These are phyloP conservation scores for Hephaestus fuliginosus DNA, from an alignment of 2,797 vertebrate species.

Conservation along the genomic window DNA sequence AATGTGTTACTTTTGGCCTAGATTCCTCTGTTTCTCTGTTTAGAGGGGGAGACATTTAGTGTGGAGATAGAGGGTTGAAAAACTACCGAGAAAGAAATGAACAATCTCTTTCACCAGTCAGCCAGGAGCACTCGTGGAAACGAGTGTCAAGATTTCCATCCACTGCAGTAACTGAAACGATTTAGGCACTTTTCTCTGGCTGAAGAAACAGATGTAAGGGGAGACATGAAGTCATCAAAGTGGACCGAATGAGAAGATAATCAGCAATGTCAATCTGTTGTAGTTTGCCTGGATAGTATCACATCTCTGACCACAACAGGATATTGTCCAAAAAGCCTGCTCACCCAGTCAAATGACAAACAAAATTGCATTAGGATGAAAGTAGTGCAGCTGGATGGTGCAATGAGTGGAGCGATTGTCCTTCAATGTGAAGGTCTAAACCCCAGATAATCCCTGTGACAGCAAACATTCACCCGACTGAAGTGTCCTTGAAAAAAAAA, in stretches of 20 bases:
- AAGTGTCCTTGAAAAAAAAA: slow-evolving; percentile 61
- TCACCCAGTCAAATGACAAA: slow-evolving; percentile 38
- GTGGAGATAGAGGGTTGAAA: slow-evolving; percentile 15
- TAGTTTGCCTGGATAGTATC: slow-evolving; percentile 14
- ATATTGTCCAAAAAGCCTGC: slow-evolving; percentile 6
- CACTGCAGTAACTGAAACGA: background rate
- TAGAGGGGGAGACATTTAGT: background rate
- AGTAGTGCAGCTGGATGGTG: slow-evolving; percentile 33
- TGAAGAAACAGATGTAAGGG: background rate
- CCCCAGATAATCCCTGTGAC: slow-evolving; percentile 64
- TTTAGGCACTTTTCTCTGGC: background rate
- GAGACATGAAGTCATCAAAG: slow-evolving; percentile 22
- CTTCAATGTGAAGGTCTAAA: slow-evolving; percentile 61
- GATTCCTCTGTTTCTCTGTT: slow-evolving; percentile 15
- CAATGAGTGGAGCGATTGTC: slow-evolving; percentile 55
- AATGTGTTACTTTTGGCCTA: slow-evolving; percentile 42
- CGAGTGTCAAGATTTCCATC: slow-evolving; percentile 14
- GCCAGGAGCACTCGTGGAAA: background rate
- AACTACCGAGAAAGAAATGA: slow-evolving; percentile 10
- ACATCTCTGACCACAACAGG: slow-evolving; percentile 8
- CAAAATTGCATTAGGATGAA: slow-evolving; percentile 52
- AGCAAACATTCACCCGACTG: slow-evolving; percentile 60
- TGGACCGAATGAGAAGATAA: slow-evolving; percentile 1
- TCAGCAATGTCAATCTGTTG: background rate
- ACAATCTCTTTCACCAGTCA: background rate